phyloP scores from a whole-genome alignment of 2,888 invertebrate genomes.

The Seira musarum region DNA sequence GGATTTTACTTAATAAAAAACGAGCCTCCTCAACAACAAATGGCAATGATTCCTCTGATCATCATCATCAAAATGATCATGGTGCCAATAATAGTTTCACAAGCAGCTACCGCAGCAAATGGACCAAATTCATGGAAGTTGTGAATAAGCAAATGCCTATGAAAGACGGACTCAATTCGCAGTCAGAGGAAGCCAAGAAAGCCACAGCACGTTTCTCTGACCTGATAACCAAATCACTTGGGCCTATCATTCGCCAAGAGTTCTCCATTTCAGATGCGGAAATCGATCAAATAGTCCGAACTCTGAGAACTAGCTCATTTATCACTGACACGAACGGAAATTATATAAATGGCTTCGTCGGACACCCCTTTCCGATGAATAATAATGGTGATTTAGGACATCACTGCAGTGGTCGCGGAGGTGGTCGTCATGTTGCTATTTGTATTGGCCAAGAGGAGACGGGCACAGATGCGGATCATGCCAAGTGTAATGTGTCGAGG shows the following conservation, averaged over 20 bases:
- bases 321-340: constrained; percentile 46
- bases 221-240: constrained; percentile 55
- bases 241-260: constrained; percentile 38
- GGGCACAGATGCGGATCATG: too few relatives aligned
- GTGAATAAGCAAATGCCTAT: constrained; percentile 46
- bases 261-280: constrained; percentile 42
- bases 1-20: constrained; percentile 39
- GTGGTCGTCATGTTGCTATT: too few relatives aligned
- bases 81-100: too few relatives aligned
- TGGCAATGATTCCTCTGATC: not conserved
- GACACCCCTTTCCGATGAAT: not conserved
- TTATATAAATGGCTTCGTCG: constrained; percentile 42
- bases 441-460: too few relatives aligned
- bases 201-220: constrained; percentile 36
- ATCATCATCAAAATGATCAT: constrained; percentile 8
- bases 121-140: constrained; percentile 47
- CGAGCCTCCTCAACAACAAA: not conserved
- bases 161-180: constrained; percentile 47
- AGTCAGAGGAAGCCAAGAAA: constrained; percentile 40
- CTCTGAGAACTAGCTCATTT: constrained; percentile 46
- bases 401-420: not conserved
- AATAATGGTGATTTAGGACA: constrained; percentile 19
- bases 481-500: too few relatives aligned
- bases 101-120: constrained; percentile 16
- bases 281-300: constrained; percentile 54